Evolutionary conservation across 2,888 invertebrate genomes (phyloP).

Genomic region (Athalia rosae): DNA sequence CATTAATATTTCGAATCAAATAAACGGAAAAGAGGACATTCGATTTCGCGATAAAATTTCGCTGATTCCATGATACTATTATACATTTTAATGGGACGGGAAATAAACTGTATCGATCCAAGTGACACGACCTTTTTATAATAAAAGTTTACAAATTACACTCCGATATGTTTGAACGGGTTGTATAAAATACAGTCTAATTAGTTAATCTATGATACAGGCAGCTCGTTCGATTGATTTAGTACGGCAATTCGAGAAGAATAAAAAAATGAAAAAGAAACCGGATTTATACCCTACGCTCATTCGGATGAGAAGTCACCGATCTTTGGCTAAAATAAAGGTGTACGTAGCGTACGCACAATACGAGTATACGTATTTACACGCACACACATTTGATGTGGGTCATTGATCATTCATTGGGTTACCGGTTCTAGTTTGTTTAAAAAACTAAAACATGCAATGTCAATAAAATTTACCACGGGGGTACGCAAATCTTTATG

Average conservation of each 20-base stretch:
- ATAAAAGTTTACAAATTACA: background rate
- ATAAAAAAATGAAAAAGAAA: constrained; percentile 12
- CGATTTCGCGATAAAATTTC: too few relatives aligned
- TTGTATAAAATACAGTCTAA: background rate
- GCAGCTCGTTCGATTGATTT: constrained; percentile 29
- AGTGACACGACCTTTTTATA: too few relatives aligned
- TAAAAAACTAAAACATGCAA: too few relatives aligned
- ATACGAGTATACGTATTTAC: background rate
- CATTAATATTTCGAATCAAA: too few relatives aligned
- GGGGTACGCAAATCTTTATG: constrained; percentile 21
- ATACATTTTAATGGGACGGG: too few relatives aligned
- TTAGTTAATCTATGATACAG: background rate
- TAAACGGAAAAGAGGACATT: too few relatives aligned
- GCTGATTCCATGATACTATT: too few relatives aligned
- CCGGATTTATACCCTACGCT: constrained; percentile 14
- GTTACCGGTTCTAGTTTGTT: constrained; percentile 15
- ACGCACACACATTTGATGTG: background rate
- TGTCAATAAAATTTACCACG: too few relatives aligned
- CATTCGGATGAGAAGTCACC: background rate
- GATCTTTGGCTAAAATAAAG: background rate
- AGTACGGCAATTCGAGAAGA: background rate
- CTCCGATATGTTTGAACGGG: background rate
- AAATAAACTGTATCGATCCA: too few relatives aligned
- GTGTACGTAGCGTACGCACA: background rate
- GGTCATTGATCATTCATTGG: constrained; percentile 35